These are phyloP conservation scores for Datnioides undecimradiatus DNA, from an alignment of 2,113 vertebrate species.

Conservation along the genomic window DNA sequence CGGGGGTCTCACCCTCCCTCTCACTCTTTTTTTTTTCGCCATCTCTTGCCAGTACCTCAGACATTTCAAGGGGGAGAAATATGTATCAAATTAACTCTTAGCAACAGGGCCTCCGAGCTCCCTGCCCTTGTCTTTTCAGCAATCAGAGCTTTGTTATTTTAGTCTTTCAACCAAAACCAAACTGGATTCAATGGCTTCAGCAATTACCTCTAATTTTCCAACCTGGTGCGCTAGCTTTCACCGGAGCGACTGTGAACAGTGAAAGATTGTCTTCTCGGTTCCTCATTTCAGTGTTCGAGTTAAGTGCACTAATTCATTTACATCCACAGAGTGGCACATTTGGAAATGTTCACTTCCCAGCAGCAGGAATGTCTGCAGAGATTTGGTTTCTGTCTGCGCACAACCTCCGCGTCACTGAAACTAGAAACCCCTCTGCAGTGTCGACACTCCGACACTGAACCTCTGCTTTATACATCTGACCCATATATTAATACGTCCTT, in stretches of 20 bases:
- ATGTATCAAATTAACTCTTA: slow-evolving; percentile 84
- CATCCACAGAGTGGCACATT: slow-evolving; percentile 71
- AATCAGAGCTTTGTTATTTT: slow-evolving; percentile 84
- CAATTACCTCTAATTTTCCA: slow-evolving; percentile 85
- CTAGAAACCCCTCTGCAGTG: slow-evolving; percentile 59
- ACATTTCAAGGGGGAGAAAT: slow-evolving; percentile 82
- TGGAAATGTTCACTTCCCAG: slow-evolving; percentile 77
- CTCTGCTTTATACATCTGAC: slow-evolving; percentile 80
- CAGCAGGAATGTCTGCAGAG: slow-evolving; percentile 64
- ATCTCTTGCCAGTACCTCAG: slow-evolving; percentile 78
- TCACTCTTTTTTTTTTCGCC: slow-evolving; percentile 56
- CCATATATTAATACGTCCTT: slow-evolving; percentile 77
- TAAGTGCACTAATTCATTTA: slow-evolving; percentile 76
- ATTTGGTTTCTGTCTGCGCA: slow-evolving; percentile 65
- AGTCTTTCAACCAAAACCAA: slow-evolving; percentile 84
- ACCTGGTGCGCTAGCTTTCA: slow-evolving; percentile 74
- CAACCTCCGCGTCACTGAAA: slow-evolving; percentile 66
- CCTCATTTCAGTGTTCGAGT: slow-evolving; percentile 51
- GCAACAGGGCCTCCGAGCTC: slow-evolving; percentile 71
- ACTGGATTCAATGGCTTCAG: slow-evolving; percentile 80
- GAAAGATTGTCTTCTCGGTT: slow-evolving; percentile 75
- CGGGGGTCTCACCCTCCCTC: slow-evolving; percentile 75
- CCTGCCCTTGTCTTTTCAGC: slow-evolving; percentile 80
- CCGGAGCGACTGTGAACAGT: slow-evolving; percentile 64
- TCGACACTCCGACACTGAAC: slow-evolving; percentile 63